Evolutionary conservation across 2,888 invertebrate genomes (phyloP), one percentile per base, ranked within the genome.

Genomic region (Rhamnusium bicolor): DNA sequence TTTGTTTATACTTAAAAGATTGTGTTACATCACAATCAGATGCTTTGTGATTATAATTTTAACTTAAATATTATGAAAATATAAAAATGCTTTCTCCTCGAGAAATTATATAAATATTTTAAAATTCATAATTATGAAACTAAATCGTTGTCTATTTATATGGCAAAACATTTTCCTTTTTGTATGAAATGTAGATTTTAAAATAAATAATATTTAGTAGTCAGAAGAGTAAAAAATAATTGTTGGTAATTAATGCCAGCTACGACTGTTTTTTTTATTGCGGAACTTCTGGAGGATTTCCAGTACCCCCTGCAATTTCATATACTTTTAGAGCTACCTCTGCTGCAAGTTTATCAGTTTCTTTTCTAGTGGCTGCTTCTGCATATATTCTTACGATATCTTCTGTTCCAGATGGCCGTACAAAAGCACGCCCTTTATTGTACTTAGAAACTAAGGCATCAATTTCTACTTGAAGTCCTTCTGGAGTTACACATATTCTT

Each of bases 331-430:
- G 87, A 0, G 94, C 92, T 7, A 98, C 94, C 87, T 96, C 93
- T 2, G 92, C 89, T 0, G 95, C 95, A 72, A 98, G 88, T 76
- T 82, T 79, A 75, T 88, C 87, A 40, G 83, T 84, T 65, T 93
- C 92, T 84, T 90, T 89, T 83, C 92, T 91, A 3, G 94, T 94
- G 21, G 93, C 92, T 1, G 97, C 97, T 89, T 99, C 99, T 0
- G 98, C 97, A 88, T 99, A 99, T 0, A 99, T 95, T 75, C 99
- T 90, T 1, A 99, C 95, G 10, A 98, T 91, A 87, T 99, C 98
- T 89, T 99, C 99, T 0, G 99, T 99, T 7, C 99, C 99, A 0
- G 99, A 99, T 0, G 99, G 94, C 58, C 98, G 91, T 0, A 98
- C 97, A 89, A 99, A 99, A 2, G 97, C 91, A 66, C 99, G 90